These are phyloP conservation scores for Silurus asotus DNA, from an alignment of 2,113 vertebrate species.

Conservation along the genomic window DNA sequence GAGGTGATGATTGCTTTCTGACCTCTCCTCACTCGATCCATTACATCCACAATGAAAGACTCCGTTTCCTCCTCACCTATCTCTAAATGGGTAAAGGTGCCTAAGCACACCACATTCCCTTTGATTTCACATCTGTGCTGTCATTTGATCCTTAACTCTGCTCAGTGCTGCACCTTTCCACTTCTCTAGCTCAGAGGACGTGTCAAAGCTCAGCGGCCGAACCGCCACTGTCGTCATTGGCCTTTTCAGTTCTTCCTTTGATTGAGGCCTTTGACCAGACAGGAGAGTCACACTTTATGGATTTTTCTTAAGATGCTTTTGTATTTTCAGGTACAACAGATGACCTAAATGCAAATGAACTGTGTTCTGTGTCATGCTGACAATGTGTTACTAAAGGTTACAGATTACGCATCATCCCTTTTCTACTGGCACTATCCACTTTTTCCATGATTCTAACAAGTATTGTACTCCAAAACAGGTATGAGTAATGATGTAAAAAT, in stretches of 20 bases:
- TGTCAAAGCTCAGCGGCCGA: conserved; percentile 45
- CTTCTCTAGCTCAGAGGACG: conserved; percentile 54
- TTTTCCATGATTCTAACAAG: neutral
- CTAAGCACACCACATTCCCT: conserved; percentile 60
- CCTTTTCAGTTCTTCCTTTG: conserved; percentile 59
- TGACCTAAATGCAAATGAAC: conserved; percentile 56
- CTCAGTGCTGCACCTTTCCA: conserved; percentile 58
- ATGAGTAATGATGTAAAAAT: neutral
- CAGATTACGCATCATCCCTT: neutral
- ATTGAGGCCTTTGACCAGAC: conserved; percentile 59
- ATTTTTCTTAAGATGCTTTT: conserved; percentile 54
- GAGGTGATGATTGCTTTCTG: conserved; percentile 73
- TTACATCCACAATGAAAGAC: conserved; percentile 72
- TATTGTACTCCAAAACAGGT: neutral
- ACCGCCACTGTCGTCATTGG: conserved; percentile 44
- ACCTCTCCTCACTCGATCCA: conserved; percentile 67
- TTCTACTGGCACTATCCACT: neutral
- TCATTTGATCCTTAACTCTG: conserved; percentile 70
- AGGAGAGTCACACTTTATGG: conserved; percentile 46
- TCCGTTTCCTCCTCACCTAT: conserved; percentile 63
- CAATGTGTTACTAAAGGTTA: conserved; percentile 34
- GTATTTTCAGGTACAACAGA: conserved; percentile 28
- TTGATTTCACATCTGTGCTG: conserved; percentile 68
- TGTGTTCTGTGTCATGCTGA: conserved; percentile 28
- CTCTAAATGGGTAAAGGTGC: conserved; percentile 71